phyloP scores from a whole-genome alignment of 1,140 invertebrate genomes.

The Pogonomyrmex barbatus region DNA sequence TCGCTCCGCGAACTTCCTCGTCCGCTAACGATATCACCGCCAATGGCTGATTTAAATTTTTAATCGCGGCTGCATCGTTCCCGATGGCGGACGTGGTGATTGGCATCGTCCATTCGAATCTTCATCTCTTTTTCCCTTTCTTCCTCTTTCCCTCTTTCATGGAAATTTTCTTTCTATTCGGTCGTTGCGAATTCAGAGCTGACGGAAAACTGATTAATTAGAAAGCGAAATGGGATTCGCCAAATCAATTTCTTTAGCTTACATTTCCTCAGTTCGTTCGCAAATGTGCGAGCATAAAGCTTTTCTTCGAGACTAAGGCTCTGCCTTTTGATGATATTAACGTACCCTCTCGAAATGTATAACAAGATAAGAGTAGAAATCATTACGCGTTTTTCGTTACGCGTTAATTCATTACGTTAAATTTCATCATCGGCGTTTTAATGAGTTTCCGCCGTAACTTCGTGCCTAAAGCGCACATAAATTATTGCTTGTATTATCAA shows the following conservation, averaged over 20 bases:
- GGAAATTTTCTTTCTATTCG: slow-evolving; percentile 2
- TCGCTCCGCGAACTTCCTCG: slow-evolving; percentile 28
- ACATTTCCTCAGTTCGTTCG: background rate
- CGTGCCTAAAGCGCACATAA: slow-evolving; percentile 1
- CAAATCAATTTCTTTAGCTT: slow-evolving; percentile 14
- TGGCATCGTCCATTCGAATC: background rate
- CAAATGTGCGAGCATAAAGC: background rate
- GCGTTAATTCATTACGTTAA: slow-evolving; percentile 17
- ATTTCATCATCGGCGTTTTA: slow-evolving; percentile 19
- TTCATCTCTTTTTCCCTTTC: too few species aligned
- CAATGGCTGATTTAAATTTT: slow-evolving; percentile 50
- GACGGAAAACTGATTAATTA: slow-evolving; percentile 35
- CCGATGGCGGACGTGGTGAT: slow-evolving; percentile 5
- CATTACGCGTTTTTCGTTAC: background rate
- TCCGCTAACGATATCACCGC: slow-evolving; percentile 39
- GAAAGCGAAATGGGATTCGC: background rate
- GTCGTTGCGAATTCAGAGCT: background rate
- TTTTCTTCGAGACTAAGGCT: background rate
- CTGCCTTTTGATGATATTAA: background rate
- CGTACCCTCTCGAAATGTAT: background rate
- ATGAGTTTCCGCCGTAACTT: slow-evolving; percentile 42
- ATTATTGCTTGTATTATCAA: slow-evolving; percentile 57
- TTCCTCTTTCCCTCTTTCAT: too few species aligned
- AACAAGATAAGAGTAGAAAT: background rate
- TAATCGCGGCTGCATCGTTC: slow-evolving; percentile 21